Evolutionary conservation across 2,888 invertebrate species (phyloP).

Genomic region (Nomada goodeniana): DNA sequence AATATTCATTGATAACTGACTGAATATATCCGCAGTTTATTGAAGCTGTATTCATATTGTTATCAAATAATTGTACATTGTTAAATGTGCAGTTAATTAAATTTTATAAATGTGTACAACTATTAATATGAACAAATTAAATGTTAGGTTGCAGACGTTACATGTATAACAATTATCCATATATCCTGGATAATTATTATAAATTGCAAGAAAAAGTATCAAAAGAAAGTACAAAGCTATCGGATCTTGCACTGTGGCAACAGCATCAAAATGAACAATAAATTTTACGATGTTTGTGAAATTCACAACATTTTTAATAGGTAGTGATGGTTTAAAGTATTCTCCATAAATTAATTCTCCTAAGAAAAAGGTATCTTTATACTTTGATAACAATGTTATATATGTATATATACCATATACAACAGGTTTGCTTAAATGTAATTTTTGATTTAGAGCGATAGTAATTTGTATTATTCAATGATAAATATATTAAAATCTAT

Average conservation of each 20-base stretch:
- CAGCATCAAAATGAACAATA: constrained; percentile 86
- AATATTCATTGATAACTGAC: not conserved
- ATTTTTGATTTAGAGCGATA: not conserved
- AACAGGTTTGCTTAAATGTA: not conserved
- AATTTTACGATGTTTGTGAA: constrained; percentile 84
- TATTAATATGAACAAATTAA: not conserved
- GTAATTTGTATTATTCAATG: not conserved
- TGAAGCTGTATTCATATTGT: constrained; percentile 1
- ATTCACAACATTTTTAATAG: constrained; percentile 86
- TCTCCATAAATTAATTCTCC: constrained; percentile 86
- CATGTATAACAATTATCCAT: constrained; percentile 88
- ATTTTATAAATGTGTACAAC: constrained; percentile 1
- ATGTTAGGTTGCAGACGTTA: constrained; percentile 89
- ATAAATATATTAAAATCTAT: not conserved
- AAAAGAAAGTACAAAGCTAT: constrained; percentile 82
- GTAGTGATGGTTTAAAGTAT: constrained; percentile 87
- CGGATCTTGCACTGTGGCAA: constrained; percentile 86
- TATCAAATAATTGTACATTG: not conserved
- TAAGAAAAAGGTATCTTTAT: constrained; percentile 80
- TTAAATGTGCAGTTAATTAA: not conserved
- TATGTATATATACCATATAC: not conserved
- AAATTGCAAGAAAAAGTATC: constrained; percentile 87
- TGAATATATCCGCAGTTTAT: constrained; percentile 7
- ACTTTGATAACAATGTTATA: not conserved
- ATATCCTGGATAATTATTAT: constrained; percentile 89